These are phyloP conservation scores for Chalcosyrphus nemorum DNA, from an alignment of 2,888 invertebrate species.

Conservation along the genomic window DNA sequence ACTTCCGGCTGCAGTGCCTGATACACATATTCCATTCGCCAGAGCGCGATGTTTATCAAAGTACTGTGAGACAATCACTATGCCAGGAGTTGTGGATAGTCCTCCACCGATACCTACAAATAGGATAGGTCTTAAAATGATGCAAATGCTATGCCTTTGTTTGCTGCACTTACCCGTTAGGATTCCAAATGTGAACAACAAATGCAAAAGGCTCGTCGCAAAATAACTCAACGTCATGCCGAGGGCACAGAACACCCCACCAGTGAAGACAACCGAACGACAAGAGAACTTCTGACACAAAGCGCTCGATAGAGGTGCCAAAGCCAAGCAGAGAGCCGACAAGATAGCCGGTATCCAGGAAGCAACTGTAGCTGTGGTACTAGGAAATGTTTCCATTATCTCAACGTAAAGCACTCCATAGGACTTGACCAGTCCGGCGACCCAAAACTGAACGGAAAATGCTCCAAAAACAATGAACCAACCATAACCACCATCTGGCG, in stretches of 20 bases:
- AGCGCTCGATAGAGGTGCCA: conserved; percentile 89
- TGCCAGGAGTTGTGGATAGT: conserved; percentile 90
- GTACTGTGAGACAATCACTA: conserved; percentile 90
- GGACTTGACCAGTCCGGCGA: conserved; percentile 90
- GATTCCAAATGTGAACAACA: conserved; percentile 88
- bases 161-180: conserved; percentile 84
- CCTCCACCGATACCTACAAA: conserved; percentile 88
- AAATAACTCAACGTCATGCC: conserved; percentile 88
- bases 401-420: conserved; percentile 91
- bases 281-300: conserved; percentile 88
- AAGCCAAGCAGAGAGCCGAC: conserved; percentile 88
- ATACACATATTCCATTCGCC: conserved; percentile 91
- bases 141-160: no score
- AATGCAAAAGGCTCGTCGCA: conserved; percentile 86
- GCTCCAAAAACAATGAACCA: conserved; percentile 91
- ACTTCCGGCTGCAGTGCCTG: conserved; percentile 90
- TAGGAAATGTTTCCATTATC: conserved; percentile 90
- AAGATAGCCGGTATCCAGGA: conserved; percentile 91
- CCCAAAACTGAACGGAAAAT: conserved; percentile 91
- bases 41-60: conserved; percentile 90
- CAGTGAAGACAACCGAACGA: conserved; percentile 87
- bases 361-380: conserved; percentile 88
- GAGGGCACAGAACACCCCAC: conserved; percentile 88
- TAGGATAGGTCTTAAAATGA: not conserved
- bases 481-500: conserved; percentile 89